Evolutionary conservation across 2,888 invertebrate species (phyloP).

Genomic region (Tipula vernalis): DNA sequence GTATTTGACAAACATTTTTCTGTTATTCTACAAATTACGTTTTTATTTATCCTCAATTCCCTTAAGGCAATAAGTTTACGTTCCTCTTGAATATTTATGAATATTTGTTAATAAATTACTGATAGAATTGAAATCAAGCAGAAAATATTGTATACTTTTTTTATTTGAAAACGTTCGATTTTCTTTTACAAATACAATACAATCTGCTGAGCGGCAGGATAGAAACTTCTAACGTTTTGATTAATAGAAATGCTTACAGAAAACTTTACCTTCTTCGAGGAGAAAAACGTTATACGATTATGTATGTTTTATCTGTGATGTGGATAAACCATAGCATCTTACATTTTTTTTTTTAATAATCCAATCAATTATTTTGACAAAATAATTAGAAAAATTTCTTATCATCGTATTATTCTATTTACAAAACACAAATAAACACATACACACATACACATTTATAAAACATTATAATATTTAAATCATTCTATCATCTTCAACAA

Average conservation of each 20-base stretch:
- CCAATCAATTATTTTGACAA: not conserved
- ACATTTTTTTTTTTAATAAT: not conserved
- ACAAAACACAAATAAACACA: no score
- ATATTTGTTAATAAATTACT: not conserved
- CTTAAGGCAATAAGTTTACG: not conserved
- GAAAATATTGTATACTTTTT: not conserved
- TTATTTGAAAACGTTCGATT: not conserved
- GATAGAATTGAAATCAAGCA: not conserved
- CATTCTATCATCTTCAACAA: not conserved
- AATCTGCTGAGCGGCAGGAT: not conserved
- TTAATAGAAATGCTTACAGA: not conserved
- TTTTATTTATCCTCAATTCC: not conserved
- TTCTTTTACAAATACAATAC: not conserved
- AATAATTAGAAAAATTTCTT: not conserved
- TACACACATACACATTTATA: not conserved
- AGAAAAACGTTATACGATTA: not conserved
- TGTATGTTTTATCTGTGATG: not conserved
- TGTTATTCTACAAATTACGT: not conserved
- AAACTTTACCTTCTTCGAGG: not conserved
- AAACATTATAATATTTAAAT: not conserved
- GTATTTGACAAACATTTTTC: no score
- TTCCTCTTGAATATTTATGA: not conserved
- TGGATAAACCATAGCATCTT: not conserved
- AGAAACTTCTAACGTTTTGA: not conserved
- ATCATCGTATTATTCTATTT: not conserved